phyloP scores from a whole-genome alignment of 2,113 vertebrate genomes.

The Eudyptes chrysolophus region DNA sequence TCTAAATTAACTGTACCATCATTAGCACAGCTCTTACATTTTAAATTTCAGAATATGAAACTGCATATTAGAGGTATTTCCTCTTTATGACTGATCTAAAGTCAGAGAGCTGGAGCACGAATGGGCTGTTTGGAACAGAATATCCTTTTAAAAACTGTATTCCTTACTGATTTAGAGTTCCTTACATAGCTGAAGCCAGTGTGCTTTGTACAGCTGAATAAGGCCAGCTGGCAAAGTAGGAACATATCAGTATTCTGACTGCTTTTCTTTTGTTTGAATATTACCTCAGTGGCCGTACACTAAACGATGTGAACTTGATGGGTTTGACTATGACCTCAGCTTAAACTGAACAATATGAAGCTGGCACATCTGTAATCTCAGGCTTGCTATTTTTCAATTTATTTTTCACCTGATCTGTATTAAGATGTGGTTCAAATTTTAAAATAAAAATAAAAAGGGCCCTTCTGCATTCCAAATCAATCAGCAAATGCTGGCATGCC shows the following conservation, averaged over 20 bases:
- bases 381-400: slow-evolving; percentile 51
- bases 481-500: slow-evolving; percentile 25
- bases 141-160: slow-evolving; percentile 44
- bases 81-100: slow-evolving; percentile 43
- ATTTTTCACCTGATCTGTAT: slow-evolving; percentile 62
- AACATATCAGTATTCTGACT: neutral
- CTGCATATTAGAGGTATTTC: slow-evolving; percentile 35
- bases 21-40: slow-evolving; percentile 41
- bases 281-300: slow-evolving; percentile 30
- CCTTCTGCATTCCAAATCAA: slow-evolving; percentile 30
- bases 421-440: slow-evolving; percentile 59
- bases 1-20: slow-evolving; percentile 16
- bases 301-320: slow-evolving; percentile 44
- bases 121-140: slow-evolving; percentile 39
- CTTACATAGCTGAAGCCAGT: slow-evolving; percentile 39
- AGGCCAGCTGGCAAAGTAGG: slow-evolving; percentile 44
- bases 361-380: slow-evolving; percentile 39
- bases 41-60: slow-evolving; percentile 46
- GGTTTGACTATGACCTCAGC: slow-evolving; percentile 36
- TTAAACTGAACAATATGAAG: slow-evolving; percentile 46
- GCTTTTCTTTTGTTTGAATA: slow-evolving; percentile 57
- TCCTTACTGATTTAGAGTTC: neutral
- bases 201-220: slow-evolving; percentile 42
- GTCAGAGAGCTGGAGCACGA: slow-evolving; percentile 35
- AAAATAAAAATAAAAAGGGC: slow-evolving; percentile 47